These are phyloP conservation scores for Myripristis murdjan DNA, from an alignment of 2,797 vertebrate species.

Conservation along the genomic window DNA sequence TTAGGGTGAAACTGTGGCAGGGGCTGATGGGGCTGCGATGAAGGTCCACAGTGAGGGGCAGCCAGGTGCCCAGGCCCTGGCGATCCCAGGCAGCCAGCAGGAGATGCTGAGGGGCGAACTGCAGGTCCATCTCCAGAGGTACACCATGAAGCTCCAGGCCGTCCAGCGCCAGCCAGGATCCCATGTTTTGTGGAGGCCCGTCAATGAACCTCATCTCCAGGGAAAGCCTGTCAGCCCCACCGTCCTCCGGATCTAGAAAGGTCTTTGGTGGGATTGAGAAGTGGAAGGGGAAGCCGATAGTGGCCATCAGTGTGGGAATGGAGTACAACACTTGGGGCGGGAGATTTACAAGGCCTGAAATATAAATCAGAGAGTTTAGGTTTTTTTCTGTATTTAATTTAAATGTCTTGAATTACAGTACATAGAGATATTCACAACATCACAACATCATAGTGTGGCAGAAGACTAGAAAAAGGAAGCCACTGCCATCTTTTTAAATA, in stretches of 20 bases:
- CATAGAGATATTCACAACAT: not conserved
- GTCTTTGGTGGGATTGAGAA: constrained; percentile 66
- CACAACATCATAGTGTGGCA: no score
- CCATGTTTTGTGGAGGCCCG: constrained; percentile 21
- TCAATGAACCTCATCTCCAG: constrained; percentile 61
- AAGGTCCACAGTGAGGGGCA: constrained; percentile 65
- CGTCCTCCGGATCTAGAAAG: constrained; percentile 75
- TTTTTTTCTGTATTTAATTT: not conserved
- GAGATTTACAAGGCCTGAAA: constrained; percentile 51
- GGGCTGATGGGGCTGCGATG: constrained; percentile 15
- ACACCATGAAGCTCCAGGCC: constrained; percentile 61
- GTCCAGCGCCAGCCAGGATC: constrained; percentile 75
- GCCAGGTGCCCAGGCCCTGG: constrained; percentile 44
- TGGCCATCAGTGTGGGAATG: constrained; percentile 71
- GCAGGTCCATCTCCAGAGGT: constrained; percentile 70
- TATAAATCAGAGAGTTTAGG: not conserved
- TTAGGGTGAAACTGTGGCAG: constrained; percentile 66
- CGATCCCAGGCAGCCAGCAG: constrained; percentile 67
- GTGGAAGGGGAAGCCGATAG: constrained; percentile 68
- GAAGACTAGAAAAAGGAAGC: not conserved
- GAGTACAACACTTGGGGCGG: constrained; percentile 61
- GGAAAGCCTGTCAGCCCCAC: constrained; percentile 64
- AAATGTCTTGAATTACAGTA: not conserved
- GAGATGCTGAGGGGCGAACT: constrained; percentile 72
- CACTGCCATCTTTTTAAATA: not conserved